A percentile compares a stretch with the other conserved stretches of the same genome.
phyloP scores from a whole-genome alignment of 2,888 invertebrate genomes.

The Ecliptopera silaceata region DNA sequence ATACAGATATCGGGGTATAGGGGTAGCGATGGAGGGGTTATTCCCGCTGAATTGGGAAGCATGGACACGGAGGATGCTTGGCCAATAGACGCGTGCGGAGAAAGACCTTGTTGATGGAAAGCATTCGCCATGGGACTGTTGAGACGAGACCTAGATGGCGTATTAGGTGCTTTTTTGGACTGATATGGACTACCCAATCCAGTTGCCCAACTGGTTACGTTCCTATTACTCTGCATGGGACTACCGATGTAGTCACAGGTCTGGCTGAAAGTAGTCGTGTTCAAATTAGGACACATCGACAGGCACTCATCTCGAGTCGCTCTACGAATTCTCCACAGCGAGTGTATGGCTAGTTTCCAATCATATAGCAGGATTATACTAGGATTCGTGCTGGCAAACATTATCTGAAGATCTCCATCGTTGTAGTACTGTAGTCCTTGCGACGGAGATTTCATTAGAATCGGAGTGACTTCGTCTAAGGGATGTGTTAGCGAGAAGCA shows the following conservation, averaged over 20 bases:
- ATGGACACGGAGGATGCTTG: conserved; percentile 74
- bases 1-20: conserved; percentile 93
- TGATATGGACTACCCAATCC: conserved; percentile 70
- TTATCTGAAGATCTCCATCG: conserved; percentile 86
- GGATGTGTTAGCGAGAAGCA: conserved; percentile 95
- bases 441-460: conserved; percentile 86
- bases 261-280: conserved; percentile 71
- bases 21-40: conserved; percentile 84
- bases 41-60: conserved; percentile 73
- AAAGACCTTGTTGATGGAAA: conserved; percentile 74
- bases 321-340: conserved; percentile 91
- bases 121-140: conserved; percentile 76
- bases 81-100: conserved; percentile 73
- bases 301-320: conserved; percentile 88
- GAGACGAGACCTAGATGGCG: conserved; percentile 63
- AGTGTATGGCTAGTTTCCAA: conserved; percentile 89
- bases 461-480: conserved; percentile 94
- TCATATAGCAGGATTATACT: conserved; percentile 93
- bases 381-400: conserved; percentile 89
- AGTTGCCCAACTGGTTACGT: conserved; percentile 63
- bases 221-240: conserved; percentile 68
- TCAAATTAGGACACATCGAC: conserved; percentile 81
- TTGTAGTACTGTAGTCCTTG: conserved; percentile 84
- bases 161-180: conserved; percentile 57
- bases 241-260: conserved; percentile 70